phyloP scores from a whole-genome alignment of 1,140 invertebrate genomes.

The Coelopa frigida region DNA sequence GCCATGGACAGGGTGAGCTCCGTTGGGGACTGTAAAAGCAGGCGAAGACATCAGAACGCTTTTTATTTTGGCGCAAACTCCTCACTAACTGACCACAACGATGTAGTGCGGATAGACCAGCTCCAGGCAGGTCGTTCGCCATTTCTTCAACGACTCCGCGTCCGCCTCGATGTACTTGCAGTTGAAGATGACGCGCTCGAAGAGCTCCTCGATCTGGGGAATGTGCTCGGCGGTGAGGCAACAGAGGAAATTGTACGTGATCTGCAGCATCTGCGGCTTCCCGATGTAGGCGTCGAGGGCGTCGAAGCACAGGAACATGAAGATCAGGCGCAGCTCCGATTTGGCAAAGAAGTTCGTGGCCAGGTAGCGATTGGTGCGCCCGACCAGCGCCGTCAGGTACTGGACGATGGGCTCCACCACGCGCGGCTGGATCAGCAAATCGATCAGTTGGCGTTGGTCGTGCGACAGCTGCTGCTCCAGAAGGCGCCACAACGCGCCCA shows the following conservation, averaged over 20 bases:
- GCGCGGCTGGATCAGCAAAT: slow-evolving; percentile 22
- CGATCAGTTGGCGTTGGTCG: slow-evolving; percentile 16
- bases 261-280: slow-evolving; percentile 24
- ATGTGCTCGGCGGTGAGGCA: slow-evolving; percentile 29
- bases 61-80: neutral
- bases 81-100: slow-evolving; percentile 34
- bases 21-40: slow-evolving; percentile 22
- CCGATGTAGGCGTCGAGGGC: slow-evolving; percentile 26
- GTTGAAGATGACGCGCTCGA: slow-evolving; percentile 35
- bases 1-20: slow-evolving; percentile 30
- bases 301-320: slow-evolving; percentile 28
- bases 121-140: slow-evolving; percentile 28
- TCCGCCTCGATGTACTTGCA: slow-evolving; percentile 22
- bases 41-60: neutral
- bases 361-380: slow-evolving; percentile 23
- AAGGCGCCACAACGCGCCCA: slow-evolving; percentile 29
- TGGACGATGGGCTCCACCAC: slow-evolving; percentile 26
- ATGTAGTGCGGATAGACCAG: slow-evolving; percentile 31
- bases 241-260: slow-evolving; percentile 34
- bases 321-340: slow-evolving; percentile 31
- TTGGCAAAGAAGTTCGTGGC: slow-evolving; percentile 37
- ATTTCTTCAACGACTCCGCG: slow-evolving; percentile 19
- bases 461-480: slow-evolving; percentile 18
- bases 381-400: slow-evolving; percentile 22
- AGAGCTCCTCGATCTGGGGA: slow-evolving; percentile 31